Percentiles rank a stretch among this genome's conserved stretches.
These are phyloP conservation scores for Euzophera pinguis DNA, from an alignment of 2,888 invertebrate genomes.

Conservation along the genomic window DNA sequence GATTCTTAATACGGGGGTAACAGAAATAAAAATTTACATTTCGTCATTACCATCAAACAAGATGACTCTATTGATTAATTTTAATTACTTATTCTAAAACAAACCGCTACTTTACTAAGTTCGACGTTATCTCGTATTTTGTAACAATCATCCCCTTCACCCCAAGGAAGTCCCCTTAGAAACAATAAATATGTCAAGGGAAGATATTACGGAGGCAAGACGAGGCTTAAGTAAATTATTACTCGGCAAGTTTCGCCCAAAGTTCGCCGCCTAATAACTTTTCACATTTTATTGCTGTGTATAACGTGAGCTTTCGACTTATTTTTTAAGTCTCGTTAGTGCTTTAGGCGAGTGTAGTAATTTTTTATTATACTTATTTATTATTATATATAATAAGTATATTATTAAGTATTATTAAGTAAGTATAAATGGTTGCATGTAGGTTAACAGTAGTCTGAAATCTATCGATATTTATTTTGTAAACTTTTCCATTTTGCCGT, in stretches of 20 bases:
- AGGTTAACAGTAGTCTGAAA: too few relatives aligned
- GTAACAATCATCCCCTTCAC: slow-evolving; percentile 12
- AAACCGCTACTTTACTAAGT: neutral
- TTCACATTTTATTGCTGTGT: slow-evolving; percentile 65
- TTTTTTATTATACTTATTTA: too few relatives aligned
- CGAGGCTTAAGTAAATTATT: slow-evolving; percentile 69
- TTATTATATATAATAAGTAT: too few relatives aligned
- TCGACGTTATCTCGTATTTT: slow-evolving; percentile 11
- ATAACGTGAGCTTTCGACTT: slow-evolving; percentile 37
- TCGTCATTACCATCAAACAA: too few relatives aligned
- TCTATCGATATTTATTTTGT: too few relatives aligned
- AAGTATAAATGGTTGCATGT: too few relatives aligned
- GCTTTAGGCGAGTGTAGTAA: slow-evolving; percentile 20
- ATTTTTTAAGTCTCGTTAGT: slow-evolving; percentile 34
- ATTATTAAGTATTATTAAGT: too few relatives aligned
- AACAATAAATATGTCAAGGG: slow-evolving; percentile 79
- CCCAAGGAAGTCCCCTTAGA: slow-evolving; percentile 37
- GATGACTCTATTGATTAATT: neutral
- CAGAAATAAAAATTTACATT: too few relatives aligned
- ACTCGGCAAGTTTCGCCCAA: slow-evolving; percentile 68
- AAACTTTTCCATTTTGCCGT: too few relatives aligned
- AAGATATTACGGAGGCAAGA: slow-evolving; percentile 58
- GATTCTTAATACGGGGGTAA: too few relatives aligned
- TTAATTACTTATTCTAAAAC: neutral
- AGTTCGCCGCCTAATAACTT: slow-evolving; percentile 71